Base-by-base conservation (phyloP, 2,113 vertebrate genomes). In the Nansenia antarctica region DNA sequence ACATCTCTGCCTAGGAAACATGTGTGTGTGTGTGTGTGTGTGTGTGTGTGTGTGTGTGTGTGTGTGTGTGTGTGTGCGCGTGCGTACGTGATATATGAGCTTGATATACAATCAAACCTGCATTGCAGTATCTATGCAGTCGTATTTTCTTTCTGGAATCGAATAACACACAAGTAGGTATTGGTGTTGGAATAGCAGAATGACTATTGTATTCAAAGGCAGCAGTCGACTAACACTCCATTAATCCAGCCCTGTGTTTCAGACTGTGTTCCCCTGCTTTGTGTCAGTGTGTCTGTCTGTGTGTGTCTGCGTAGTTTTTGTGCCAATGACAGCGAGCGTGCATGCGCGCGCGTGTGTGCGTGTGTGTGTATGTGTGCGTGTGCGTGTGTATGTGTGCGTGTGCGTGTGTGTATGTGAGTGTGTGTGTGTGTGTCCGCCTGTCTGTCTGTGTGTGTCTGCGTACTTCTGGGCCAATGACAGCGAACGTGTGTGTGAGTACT, bases 1-100 rank as follows among this genome's bases (percentile, higher is more conserved):
- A 64, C 75, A 53, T 62, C 67, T 68, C 74, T 79, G 62, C 60
- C 70, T 76, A 67, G 69, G 55, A n/a, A n/a, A n/a, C 30, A 5
- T 32, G 31, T 60, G 57, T 34, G 54, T 57, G 54, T 30, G 27
- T 30, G 54, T 30, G 54, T 22, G 26, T 27, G 54, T 29, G 26
- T 29, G 54, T 12, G 26, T 7, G 54, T 29, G 57, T n/a, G 57
- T n/a, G 57, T 9, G 29, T 32, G 30, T n/a, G 30, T n/a, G 29
- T n/a, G 57, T 32, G 14, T 32, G 29, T 20, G 12, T 18, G 54
- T 30, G 15, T 30, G 55, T 30, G 49, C 9, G 5, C 2, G 7
- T 5, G 49, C 9, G 20, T 20, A 4, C 9, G 20, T 5, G 49
- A 20, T 0, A 7, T 15, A 34, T 60, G 31, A 30, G 18, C 30